Percentiles rank a stretch among this genome's conserved stretches.
These are phyloP conservation scores for Entomyzon cyanotis DNA, from an alignment of 2,113 vertebrate genomes.

Conservation along the genomic window DNA sequence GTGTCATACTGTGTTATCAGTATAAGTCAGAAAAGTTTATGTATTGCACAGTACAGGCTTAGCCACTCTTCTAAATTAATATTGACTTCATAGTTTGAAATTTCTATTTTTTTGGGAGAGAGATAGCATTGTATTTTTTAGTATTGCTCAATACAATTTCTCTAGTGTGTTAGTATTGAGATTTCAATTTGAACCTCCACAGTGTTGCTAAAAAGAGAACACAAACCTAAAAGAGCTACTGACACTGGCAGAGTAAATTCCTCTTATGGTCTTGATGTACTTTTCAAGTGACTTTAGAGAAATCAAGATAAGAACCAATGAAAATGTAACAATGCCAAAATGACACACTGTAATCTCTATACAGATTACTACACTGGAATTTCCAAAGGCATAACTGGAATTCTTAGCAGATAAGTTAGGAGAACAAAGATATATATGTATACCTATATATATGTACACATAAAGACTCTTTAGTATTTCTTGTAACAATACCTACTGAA, in stretches of 20 bases:
- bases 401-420: background rate
- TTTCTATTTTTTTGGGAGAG: background rate
- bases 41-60: background rate
- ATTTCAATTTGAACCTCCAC: background rate
- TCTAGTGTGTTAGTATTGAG: background rate
- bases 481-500: background rate
- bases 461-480: background rate
- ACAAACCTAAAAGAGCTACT: background rate
- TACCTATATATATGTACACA: background rate
- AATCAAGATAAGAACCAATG: background rate
- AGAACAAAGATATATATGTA: background rate
- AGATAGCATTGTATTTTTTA: background rate
- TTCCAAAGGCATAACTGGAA: background rate
- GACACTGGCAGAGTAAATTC: background rate
- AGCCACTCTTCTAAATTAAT: background rate
- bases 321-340: background rate
- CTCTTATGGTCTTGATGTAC: background rate
- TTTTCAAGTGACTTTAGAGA: background rate
- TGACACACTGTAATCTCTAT: background rate
- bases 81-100: background rate
- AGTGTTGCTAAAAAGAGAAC: background rate
- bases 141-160: background rate
- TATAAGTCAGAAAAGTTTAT: background rate
- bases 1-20: fast-evolving
- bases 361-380: background rate